Evolutionary conservation across 2,113 vertebrate genomes (phyloP).

Genomic region (Sterna hirundo): DNA sequence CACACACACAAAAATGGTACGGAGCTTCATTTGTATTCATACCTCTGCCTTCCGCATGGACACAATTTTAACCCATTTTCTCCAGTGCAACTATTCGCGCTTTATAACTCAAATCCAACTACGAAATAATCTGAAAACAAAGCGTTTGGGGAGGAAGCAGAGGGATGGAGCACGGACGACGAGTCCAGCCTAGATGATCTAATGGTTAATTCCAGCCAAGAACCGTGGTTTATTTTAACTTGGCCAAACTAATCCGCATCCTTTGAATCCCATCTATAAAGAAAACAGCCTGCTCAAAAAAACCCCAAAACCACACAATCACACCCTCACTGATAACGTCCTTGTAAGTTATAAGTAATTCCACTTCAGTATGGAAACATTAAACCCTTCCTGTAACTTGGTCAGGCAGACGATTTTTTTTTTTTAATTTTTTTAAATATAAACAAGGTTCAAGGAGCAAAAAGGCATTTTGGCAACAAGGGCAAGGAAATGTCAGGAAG

Average conservation of each 20-base stretch:
- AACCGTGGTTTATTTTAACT: neutral
- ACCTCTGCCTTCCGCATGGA: neutral
- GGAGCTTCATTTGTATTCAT: constrained; percentile 31
- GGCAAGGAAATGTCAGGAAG: neutral
- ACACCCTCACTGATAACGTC: neutral
- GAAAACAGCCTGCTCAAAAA: neutral
- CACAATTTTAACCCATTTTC: constrained; percentile 44
- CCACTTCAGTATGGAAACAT: neutral
- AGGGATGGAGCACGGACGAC: neutral
- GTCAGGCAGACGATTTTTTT: neutral
- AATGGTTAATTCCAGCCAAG: neutral
- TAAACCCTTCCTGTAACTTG: neutral
- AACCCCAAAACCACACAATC: neutral
- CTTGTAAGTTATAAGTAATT: too few relatives aligned
- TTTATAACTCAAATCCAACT: neutral
- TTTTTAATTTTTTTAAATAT: neutral
- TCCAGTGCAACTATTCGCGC: neutral
- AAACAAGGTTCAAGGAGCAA: neutral
- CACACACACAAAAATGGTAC: neutral
- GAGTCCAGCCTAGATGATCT: neutral
- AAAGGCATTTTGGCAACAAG: neutral
- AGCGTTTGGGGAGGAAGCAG: neutral
- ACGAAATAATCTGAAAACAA: neutral
- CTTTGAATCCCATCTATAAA: neutral
- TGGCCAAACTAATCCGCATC: neutral